Base-by-base conservation (phyloP, 64 coral and sea anemone species). In the Porites lutea region DNA sequence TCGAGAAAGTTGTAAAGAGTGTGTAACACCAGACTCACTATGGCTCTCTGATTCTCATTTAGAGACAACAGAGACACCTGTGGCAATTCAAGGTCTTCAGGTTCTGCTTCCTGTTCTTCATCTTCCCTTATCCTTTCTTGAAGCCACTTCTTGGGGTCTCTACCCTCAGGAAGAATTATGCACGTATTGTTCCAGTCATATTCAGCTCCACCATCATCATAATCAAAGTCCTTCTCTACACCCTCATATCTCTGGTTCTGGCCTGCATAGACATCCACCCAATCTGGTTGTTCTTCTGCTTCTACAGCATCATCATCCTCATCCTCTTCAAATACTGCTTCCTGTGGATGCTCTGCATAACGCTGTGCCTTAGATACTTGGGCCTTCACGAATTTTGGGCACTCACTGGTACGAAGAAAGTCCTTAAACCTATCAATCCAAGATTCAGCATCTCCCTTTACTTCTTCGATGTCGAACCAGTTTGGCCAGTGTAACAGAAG, bases 1-100 rank as follows among this genome's bases (percentile, higher is more conserved):
- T 89, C 87, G 5, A 89, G 1, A 52, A 64, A 78, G 43, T 89
- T 89, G 54, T 89, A 52, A 3, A 78, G 73, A 13, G 72, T 89
- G 54, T 64, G 13, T 46, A 89, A 69, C 14, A 89, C 59, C 52
- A 89, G 75, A 48, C 72, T 78, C 44, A 65, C 87, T 77, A 89
- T 65, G 15, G 87, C 37, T 59, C 72, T 13, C 54, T 77, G 73
- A 45, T 89, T 46, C 16, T 77, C 59, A 66, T 89, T 89, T 20
- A 89, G 87, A 20, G 87, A 46, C 8, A 37, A 78, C 15, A 53
- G 72, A 48, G 13, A 65, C 53, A 55, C 53, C 5, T 55, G 5
- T 55, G 53, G 53, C 11, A 55, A 55, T 7, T 5, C 61, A 14
- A 54, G 74, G 19, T 37, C 58, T 20, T 14, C 13, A 14, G 8